Conservation (phyloP, 2,113 vertebrate species). For the Alethe castanea region DNA sequence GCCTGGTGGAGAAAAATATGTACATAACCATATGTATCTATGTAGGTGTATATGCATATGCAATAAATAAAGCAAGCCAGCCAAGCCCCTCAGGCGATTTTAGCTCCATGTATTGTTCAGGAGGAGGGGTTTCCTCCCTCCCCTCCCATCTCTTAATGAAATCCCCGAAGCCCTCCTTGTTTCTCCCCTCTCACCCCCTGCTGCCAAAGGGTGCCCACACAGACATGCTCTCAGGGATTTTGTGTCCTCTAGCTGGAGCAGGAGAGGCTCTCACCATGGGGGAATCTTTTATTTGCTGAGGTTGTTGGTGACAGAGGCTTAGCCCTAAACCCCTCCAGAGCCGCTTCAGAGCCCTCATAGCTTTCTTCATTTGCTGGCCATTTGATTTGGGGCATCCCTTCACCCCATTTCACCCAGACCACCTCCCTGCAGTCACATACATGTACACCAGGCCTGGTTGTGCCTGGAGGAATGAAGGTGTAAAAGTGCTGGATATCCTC, state of each 20-base stretch:
- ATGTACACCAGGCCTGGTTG: not conserved
- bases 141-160: slow-evolving; percentile 22
- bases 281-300: not conserved
- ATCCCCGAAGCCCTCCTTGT: not conserved
- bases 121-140: not conserved
- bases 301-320: not conserved
- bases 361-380: not conserved
- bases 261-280: not conserved
- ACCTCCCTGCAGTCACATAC: not conserved
- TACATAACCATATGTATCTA: not conserved
- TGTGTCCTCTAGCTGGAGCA: not conserved
- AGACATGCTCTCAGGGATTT: not conserved
- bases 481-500: not conserved
- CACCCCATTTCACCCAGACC: not conserved
- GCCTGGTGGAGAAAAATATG: not conserved
- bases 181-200: not conserved
- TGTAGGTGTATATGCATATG: not conserved
- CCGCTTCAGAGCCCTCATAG: not conserved
- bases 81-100: slow-evolving; percentile 39
- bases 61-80: slow-evolving; percentile 15
- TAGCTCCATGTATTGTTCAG: not conserved
- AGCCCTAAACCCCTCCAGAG: not conserved
- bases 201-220: not conserved
- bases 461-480: not conserved
- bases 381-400: not conserved